A percentile compares a stretch with the other conserved stretches of the same genome.
These are phyloP conservation scores for Ochropleura plecta DNA, from an alignment of 2,888 invertebrate genomes.

Conservation along the genomic window DNA sequence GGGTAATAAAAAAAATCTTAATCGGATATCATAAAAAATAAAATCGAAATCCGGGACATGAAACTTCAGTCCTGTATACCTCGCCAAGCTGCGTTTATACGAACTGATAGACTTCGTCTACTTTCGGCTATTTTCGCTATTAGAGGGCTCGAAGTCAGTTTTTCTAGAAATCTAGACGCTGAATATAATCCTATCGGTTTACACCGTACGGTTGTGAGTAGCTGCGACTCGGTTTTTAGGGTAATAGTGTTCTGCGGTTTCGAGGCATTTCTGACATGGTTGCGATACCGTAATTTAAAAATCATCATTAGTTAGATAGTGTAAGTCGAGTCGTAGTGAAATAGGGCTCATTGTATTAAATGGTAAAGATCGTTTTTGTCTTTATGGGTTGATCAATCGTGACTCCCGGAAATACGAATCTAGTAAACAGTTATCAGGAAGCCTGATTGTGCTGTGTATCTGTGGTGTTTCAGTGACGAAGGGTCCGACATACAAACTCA, in stretches of 20 bases:
- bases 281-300: conserved; percentile 19
- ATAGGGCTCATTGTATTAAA: conserved; percentile 10
- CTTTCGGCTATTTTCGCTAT: neutral
- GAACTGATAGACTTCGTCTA: neutral
- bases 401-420: neutral
- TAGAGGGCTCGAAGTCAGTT: neutral
- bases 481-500: neutral
- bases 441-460: neutral
- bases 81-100: conserved; percentile 10
- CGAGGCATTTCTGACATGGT: conserved; percentile 22
- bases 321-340: conserved; percentile 3
- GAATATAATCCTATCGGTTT: neutral
- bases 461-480: neutral
- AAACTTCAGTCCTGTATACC: conserved; percentile 25
- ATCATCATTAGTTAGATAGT: conserved; percentile 24
- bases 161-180: neutral
- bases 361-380: neutral
- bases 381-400: neutral
- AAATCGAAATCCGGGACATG: conserved; percentile 20
- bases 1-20: conserved; percentile 42
- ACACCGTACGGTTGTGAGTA: conserved; percentile 31
- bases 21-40: conserved; percentile 46
- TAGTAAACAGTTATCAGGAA: neutral
- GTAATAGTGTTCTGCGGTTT: conserved; percentile 51
- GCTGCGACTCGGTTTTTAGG: conserved; percentile 27